These are phyloP conservation scores for Microctenopoma stevenorrisi DNA, from an alignment of 2,797 vertebrate genomes.

Conservation along the genomic window DNA sequence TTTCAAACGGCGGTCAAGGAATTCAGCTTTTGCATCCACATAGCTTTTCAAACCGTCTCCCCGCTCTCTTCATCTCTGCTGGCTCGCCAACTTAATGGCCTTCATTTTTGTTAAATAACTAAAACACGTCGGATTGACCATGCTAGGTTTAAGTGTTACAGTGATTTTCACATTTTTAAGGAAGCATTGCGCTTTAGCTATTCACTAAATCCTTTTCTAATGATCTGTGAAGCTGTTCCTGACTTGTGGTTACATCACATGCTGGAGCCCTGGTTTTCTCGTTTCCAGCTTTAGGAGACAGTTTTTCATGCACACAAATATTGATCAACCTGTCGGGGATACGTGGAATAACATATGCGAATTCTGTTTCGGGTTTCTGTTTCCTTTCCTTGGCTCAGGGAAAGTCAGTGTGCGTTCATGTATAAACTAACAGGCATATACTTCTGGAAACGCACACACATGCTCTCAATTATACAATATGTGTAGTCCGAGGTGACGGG, in stretches of 20 bases:
- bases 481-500: conserved; percentile 81
- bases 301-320: conserved; percentile 72
- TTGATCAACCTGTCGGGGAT: conserved; percentile 73
- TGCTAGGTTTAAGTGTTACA: conserved; percentile 13
- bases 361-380: conserved; percentile 51
- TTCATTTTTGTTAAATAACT: conserved; percentile 72
- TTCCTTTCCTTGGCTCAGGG: not conserved
- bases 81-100: conserved; percentile 63
- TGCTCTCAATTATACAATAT: conserved; percentile 65
- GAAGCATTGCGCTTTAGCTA: conserved; percentile 19
- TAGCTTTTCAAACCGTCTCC: conserved; percentile 70
- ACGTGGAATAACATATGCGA: conserved; percentile 64
- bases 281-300: conserved; percentile 64
- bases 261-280: conserved; percentile 39
- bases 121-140: conserved; percentile 50
- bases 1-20: conserved; percentile 82
- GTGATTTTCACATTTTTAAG: conserved; percentile 20
- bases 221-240: conserved; percentile 37
- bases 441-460: conserved; percentile 41
- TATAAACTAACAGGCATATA: conserved; percentile 2
- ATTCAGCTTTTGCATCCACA: conserved; percentile 71
- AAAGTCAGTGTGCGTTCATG: conserved; percentile 1
- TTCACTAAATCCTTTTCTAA: conserved; percentile 42
- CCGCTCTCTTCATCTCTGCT: conserved; percentile 70
- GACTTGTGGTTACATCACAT: conserved; percentile 71